Evolutionary conservation across 2,113 vertebrate species (phyloP), one percentile per base, ranked within the genome.

Genomic region (Capra hircus): DNA sequence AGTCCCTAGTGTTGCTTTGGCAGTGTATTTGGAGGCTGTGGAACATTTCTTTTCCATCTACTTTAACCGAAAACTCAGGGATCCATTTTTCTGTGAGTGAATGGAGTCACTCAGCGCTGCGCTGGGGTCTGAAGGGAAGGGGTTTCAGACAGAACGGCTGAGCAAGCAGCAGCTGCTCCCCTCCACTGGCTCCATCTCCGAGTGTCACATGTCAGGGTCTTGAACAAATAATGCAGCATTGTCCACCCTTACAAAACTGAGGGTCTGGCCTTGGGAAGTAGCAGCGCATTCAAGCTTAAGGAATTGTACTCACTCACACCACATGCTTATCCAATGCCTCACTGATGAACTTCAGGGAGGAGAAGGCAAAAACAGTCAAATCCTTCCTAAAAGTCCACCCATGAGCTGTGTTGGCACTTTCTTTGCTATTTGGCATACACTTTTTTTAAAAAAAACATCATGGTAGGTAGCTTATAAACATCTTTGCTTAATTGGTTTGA

Each of bases 81-180:
- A 60, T 97, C 59, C 83, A 0, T 78, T 45, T 50, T 90, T 84
- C 50, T 64, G 16, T 27, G 14, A 13, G 55, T 59, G 43, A 94
- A 93, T 1, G 3, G 23, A 97, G 55, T 62, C 43, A 4, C 57
- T 95, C 28, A 10, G 33, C 25, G 17, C 43, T 45, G 0, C 0
- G 3, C 82, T 33, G 21, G 0, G 64, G 59, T 14, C 55, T 10
- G 87, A 77, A 84, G 40, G 3, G 27, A 57, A 5, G 45, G 48
- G 77, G 52, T 80, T 28, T 6, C 74, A 86, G 92, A 40, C 21
- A 90, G 36, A 23, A 1, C 1, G 77, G 5, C 3, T 71, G 80
- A 98, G 86, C 45, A 3, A 16, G 97, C 98, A 95, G 97, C 98
- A 97, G 85, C 94, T 93, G 89, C 97, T 98, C n/a, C 89, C 53